Conservation (phyloP, 2,888 invertebrate genomes). For the Tenthredo notha region DNA sequence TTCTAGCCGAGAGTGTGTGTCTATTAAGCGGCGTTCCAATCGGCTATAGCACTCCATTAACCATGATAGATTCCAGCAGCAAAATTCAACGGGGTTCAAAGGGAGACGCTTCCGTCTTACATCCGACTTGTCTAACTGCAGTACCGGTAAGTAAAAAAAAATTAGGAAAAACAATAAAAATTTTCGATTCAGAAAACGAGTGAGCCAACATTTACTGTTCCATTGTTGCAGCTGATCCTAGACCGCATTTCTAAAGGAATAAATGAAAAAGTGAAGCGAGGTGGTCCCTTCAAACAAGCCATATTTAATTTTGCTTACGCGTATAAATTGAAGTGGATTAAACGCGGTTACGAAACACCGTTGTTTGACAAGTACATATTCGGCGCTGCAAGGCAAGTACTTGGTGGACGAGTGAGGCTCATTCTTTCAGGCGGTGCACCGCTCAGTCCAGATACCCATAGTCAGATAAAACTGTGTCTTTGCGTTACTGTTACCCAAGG, state of each 20-base stretch:
- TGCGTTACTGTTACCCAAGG: slow-evolving; percentile 95
- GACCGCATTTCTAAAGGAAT: slow-evolving; percentile 99
- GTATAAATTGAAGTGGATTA: slow-evolving; percentile 93
- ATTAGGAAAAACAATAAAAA: neutral
- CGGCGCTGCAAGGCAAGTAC: slow-evolving; percentile 84
- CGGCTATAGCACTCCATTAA: slow-evolving; percentile 97
- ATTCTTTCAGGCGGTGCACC: slow-evolving; percentile 98
- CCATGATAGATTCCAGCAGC: slow-evolving; percentile 94
- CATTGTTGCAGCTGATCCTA: slow-evolving; percentile 88
- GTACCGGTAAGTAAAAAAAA: slow-evolving; percentile 88
- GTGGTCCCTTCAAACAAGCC: slow-evolving; percentile 88
- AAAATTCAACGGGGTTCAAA: slow-evolving; percentile 97
- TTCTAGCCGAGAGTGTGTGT: slow-evolving; percentile 94
- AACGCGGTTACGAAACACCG: slow-evolving; percentile 91
- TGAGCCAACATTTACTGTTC: neutral
- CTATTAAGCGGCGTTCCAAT: slow-evolving; percentile 93
- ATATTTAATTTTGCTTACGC: slow-evolving; percentile 96
- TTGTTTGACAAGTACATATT: slow-evolving; percentile 83
- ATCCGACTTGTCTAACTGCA: slow-evolving; percentile 96
- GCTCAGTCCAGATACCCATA: slow-evolving; percentile 95
- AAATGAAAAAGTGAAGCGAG: slow-evolving; percentile 94
- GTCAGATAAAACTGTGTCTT: slow-evolving; percentile 94
- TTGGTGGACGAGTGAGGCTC: slow-evolving; percentile 94
- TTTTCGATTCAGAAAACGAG: neutral
- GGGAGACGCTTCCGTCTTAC: slow-evolving; percentile 95